phyloP scores from a whole-genome alignment of 2,797 vertebrate genomes.

The Sebastes diaconus region DNA sequence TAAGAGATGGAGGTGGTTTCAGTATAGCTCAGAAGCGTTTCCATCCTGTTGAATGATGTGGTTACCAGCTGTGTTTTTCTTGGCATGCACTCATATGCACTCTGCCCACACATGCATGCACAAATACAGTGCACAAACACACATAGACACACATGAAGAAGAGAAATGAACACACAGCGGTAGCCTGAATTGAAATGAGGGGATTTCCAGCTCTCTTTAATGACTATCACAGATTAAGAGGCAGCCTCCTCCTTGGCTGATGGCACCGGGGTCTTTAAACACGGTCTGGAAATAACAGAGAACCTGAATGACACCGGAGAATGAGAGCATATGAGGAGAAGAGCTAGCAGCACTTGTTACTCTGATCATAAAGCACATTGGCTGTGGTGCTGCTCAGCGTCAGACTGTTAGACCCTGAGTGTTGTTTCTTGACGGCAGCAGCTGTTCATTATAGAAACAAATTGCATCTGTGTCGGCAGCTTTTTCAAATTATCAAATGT shows the following conservation, averaged over 20 bases:
- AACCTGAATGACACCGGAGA: neutral
- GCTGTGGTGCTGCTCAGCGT: neutral
- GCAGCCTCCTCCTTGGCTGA: constrained; percentile 4
- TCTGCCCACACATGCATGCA: constrained; percentile 2
- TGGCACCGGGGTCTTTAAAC: neutral
- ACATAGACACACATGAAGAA: neutral
- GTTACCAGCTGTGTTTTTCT: constrained; percentile 55
- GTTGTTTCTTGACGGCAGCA: neutral
- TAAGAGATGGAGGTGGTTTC: constrained; percentile 21
- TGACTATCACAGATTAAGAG: constrained; percentile 46
- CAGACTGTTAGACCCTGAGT: neutral
- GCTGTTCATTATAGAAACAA: constrained; percentile 3
- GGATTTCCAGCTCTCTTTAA: constrained; percentile 57
- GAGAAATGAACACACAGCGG: neutral
- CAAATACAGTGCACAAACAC: neutral
- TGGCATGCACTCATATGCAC: constrained; percentile 12
- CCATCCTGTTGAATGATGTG: constrained; percentile 52
- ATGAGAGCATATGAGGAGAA: neutral
- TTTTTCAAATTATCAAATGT: neutral
- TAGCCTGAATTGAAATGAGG: constrained; percentile 21
- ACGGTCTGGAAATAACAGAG: neutral
- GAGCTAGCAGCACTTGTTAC: neutral
- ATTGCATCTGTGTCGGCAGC: neutral
- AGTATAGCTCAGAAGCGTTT: constrained; percentile 34
- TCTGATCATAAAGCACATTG: neutral